Percentiles rank a stretch among this genome's conserved stretches.
These are phyloP conservation scores for Brachymystax lenok DNA, from an alignment of 2,797 vertebrate genomes.

Conservation along the genomic window DNA sequence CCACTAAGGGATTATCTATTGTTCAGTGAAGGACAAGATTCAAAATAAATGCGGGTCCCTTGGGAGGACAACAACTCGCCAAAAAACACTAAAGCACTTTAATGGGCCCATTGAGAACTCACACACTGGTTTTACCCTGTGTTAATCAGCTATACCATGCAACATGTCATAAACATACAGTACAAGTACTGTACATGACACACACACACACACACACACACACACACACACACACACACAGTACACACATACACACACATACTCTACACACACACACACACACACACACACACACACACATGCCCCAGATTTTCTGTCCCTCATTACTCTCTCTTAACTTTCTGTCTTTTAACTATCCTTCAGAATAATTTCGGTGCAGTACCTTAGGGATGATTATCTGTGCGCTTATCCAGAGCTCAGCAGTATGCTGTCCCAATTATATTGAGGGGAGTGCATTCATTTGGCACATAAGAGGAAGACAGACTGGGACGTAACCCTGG, in stretches of 20 bases:
- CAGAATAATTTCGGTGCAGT: background rate
- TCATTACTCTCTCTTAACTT: background rate
- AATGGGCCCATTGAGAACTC: too few species aligned
- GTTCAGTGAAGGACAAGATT: too few species aligned
- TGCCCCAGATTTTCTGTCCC: background rate
- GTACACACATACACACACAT: background rate
- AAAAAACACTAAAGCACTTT: too few species aligned
- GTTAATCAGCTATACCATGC: too few species aligned
- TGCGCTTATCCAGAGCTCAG: background rate
- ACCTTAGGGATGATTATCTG: background rate
- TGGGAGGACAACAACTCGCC: too few species aligned
- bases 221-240: background rate
- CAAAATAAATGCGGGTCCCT: too few species aligned
- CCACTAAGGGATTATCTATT: conserved; percentile 28
- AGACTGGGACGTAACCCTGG: background rate
- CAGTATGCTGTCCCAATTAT: background rate
- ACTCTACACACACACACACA: background rate
- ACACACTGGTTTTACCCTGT: too few species aligned
- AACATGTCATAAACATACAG: background rate
- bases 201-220: background rate
- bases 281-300: background rate
- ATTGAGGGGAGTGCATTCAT: background rate
- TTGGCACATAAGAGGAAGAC: background rate
- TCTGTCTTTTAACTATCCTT: conserved; percentile 4
- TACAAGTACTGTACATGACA: background rate